Evolutionary conservation across 2,888 invertebrate genomes (phyloP).

Genomic region (Chloroclystis v-ata): DNA sequence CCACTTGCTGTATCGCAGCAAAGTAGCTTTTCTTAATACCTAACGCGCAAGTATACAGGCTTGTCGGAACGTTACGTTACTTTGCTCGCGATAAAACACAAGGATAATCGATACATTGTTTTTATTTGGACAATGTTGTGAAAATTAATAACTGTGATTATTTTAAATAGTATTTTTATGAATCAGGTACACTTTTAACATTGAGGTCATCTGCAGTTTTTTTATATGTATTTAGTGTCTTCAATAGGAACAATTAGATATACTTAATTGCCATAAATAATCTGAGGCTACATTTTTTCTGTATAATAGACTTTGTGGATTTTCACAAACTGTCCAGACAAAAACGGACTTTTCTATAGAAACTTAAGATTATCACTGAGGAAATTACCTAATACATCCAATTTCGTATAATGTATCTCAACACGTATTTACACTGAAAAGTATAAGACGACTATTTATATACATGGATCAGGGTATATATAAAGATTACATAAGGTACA

Average conservation of each 20-base stretch:
- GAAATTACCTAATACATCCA: constrained; percentile 25
- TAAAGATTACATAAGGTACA: constrained; percentile 16
- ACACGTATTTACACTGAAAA: constrained; percentile 24
- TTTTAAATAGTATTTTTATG: too few relatives aligned
- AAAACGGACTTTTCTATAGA: constrained; percentile 19
- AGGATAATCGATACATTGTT: constrained; percentile 9
- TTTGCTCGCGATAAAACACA: constrained; percentile 21
- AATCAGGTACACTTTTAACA: background rate
- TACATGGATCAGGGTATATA: constrained; percentile 25
- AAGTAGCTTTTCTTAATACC: constrained; percentile 26
- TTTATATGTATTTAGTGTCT: background rate
- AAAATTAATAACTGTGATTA: background rate
- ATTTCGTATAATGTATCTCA: constrained; percentile 16
- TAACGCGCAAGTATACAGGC: constrained; percentile 7
- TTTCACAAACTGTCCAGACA: constrained; percentile 21
- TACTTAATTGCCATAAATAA: too few relatives aligned
- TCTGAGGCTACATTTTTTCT: too few relatives aligned
- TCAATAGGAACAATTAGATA: background rate
- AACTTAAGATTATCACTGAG: constrained; percentile 31
- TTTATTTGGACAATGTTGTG: constrained; percentile 21
- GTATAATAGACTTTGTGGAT: too few relatives aligned
- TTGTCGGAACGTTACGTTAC: constrained; percentile 3
- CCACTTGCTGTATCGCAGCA: constrained; percentile 32
- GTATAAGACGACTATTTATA: constrained; percentile 24
- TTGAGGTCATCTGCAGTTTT: constrained; percentile 8